These are phyloP conservation scores for Microcaecilia unicolor DNA, from an alignment of 2,797 vertebrate species.

Conservation along the genomic window DNA sequence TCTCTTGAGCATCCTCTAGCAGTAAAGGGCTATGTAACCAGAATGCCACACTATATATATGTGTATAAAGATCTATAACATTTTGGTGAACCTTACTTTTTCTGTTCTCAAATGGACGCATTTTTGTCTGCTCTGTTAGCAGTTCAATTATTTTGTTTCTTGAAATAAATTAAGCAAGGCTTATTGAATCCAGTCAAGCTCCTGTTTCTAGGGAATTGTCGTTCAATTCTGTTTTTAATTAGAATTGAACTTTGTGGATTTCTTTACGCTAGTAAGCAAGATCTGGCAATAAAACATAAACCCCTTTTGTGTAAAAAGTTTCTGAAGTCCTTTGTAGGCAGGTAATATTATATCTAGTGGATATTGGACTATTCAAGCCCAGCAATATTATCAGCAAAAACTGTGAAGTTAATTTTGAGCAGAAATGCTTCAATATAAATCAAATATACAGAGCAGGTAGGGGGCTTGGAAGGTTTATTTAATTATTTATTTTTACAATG, in stretches of 20 bases:
- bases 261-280: slow-evolving; percentile 50
- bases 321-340: slow-evolving; percentile 36
- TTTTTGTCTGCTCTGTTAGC: slow-evolving; percentile 35
- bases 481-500: too few species aligned
- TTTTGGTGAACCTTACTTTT: too few species aligned
- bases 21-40: too few species aligned
- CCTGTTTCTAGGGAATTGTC: slow-evolving; percentile 54
- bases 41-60: too few species aligned
- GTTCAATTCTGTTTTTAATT: slow-evolving; percentile 70
- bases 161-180: slow-evolving; percentile 58
- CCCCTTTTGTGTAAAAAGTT: slow-evolving; percentile 51
- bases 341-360: slow-evolving; percentile 30
- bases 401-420: too few species aligned
- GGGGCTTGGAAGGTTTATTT: too few species aligned
- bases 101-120: slow-evolving; percentile 35
- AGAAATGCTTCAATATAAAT: too few species aligned
- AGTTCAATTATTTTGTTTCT: slow-evolving; percentile 58
- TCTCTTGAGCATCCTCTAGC: too few species aligned
- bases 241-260: slow-evolving; percentile 49
- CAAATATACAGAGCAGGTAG: too few species aligned
- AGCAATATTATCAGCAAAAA: too few species aligned
- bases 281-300: slow-evolving; percentile 44
- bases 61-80: too few species aligned
- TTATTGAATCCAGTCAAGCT: slow-evolving; percentile 49
- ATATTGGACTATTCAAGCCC: too few species aligned